These are phyloP conservation scores for Agrochola lota DNA, from an alignment of 2,888 invertebrate species.

Conservation along the genomic window DNA sequence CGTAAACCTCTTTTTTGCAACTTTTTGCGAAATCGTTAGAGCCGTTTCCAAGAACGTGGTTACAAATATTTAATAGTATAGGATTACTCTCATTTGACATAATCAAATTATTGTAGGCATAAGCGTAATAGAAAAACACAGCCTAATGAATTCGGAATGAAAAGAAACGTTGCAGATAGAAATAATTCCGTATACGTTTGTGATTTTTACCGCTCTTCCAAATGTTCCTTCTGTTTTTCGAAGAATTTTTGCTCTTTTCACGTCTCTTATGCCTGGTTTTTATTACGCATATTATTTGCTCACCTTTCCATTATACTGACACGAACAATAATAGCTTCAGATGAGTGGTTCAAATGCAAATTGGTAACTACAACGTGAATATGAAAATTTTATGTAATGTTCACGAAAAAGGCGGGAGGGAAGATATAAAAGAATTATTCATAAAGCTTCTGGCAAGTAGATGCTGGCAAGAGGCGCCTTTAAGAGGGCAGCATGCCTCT, in stretches of 20 bases:
- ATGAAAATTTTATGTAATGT: slow-evolving; percentile 72
- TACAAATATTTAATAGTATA: too few relatives aligned
- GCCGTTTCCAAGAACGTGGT: too few relatives aligned
- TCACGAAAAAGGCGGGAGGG: slow-evolving; percentile 65
- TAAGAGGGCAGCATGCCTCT: slow-evolving; percentile 55
- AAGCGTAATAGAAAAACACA: neutral
- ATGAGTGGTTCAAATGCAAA: slow-evolving; percentile 64
- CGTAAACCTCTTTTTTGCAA: too few relatives aligned
- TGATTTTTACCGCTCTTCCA: slow-evolving; percentile 4
- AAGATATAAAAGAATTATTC: slow-evolving; percentile 79
- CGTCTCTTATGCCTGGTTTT: slow-evolving; percentile 8
- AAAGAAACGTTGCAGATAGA: neutral
- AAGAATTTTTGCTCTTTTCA: slow-evolving; percentile 12
- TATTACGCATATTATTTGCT: slow-evolving; percentile 29
- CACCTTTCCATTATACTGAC: slow-evolving; percentile 29
- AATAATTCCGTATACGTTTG: neutral
- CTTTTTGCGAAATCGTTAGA: too few relatives aligned
- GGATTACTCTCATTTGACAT: neutral
- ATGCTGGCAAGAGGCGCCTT: slow-evolving; percentile 56
- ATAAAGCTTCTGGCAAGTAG: slow-evolving; percentile 76
- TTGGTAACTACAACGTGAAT: slow-evolving; percentile 55
- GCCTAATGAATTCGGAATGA: neutral
- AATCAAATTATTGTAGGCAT: neutral
- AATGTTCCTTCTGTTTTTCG: slow-evolving; percentile 8
- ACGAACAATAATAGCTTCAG: slow-evolving; percentile 46